Percentiles rank a stretch among this genome's conserved stretches.
Evolutionary conservation across 1,140 invertebrate species (phyloP).

Genomic region (Aradophagus sp.): DNA sequence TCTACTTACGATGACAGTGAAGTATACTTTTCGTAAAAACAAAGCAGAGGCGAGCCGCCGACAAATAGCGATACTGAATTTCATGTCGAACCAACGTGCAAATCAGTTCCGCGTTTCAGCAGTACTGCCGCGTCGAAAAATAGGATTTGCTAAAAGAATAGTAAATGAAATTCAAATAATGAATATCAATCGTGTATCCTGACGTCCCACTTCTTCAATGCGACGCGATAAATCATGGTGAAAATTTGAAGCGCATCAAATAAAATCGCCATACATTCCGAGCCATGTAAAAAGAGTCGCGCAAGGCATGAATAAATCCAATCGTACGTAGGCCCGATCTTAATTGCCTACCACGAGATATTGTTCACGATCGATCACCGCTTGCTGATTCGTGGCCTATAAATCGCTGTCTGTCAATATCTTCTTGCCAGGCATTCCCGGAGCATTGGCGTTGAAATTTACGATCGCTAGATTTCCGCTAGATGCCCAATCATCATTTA

Average conservation of each 20-base stretch:
- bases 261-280: conserved; percentile 33
- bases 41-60: background rate
- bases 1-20: conserved; percentile 68
- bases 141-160: no score
- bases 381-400: conserved; percentile 34
- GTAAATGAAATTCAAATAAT: background rate
- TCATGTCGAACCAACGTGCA: no score
- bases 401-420: conserved; percentile 52
- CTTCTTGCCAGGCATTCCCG: conserved; percentile 56
- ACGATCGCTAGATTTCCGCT: conserved; percentile 43
- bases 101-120: background rate
- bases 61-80: conserved; percentile 1
- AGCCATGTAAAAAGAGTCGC: conserved; percentile 19
- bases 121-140: no score
- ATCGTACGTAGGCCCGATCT: conserved; percentile 21
- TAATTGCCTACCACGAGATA: conserved; percentile 47
- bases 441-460: conserved; percentile 52
- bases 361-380: conserved; percentile 39
- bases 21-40: background rate
- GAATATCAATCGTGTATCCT: background rate
- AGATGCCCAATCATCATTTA: conserved; percentile 42
- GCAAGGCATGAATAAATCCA: conserved; percentile 33
- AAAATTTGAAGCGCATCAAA: conserved; percentile 26
- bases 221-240: conserved; percentile 9
- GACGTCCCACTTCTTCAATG: background rate